A percentile compares a stretch with the other conserved stretches of the same genome.
Evolutionary conservation across 2,113 vertebrate species (phyloP).

Genomic region (Marmota flaviventris): DNA sequence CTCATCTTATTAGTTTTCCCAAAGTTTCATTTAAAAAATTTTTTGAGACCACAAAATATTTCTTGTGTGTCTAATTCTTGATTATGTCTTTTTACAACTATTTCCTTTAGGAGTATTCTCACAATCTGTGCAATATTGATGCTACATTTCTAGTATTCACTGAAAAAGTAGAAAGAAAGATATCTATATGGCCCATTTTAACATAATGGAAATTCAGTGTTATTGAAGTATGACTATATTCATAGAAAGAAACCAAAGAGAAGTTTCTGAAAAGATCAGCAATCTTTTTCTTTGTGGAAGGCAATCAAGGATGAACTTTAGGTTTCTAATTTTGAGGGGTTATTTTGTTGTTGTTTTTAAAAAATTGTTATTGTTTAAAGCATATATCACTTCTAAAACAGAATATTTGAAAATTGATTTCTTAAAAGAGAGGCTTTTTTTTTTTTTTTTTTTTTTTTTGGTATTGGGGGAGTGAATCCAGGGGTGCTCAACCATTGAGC

Average conservation of each 20-base stretch:
- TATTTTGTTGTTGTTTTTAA: background rate
- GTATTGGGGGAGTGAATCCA: too few species aligned
- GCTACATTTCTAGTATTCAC: slow-evolving; percentile 5
- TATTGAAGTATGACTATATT: background rate
- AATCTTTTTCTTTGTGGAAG: background rate
- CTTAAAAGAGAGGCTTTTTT: background rate
- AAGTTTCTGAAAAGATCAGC: background rate
- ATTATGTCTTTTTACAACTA: background rate
- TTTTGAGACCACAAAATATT: slow-evolving; percentile 1
- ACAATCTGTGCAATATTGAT: background rate
- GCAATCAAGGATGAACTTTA: slow-evolving; percentile 4
- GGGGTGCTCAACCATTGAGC: too few species aligned
- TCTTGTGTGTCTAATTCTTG: background rate
- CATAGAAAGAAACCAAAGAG: background rate
- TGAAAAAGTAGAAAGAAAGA: slow-evolving; percentile 15
- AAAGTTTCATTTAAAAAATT: background rate
- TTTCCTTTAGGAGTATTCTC: background rate
- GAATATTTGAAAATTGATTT: background rate
- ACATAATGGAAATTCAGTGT: slow-evolving; percentile 25
- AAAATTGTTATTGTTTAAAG: background rate
- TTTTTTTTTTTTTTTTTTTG: too few species aligned
- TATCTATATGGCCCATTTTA: background rate
- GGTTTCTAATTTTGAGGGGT: background rate
- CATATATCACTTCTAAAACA: background rate
- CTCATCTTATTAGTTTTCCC: background rate